Evolutionary conservation across 2,113 vertebrate species (phyloP).

Genomic region (Talpa occidentalis): DNA sequence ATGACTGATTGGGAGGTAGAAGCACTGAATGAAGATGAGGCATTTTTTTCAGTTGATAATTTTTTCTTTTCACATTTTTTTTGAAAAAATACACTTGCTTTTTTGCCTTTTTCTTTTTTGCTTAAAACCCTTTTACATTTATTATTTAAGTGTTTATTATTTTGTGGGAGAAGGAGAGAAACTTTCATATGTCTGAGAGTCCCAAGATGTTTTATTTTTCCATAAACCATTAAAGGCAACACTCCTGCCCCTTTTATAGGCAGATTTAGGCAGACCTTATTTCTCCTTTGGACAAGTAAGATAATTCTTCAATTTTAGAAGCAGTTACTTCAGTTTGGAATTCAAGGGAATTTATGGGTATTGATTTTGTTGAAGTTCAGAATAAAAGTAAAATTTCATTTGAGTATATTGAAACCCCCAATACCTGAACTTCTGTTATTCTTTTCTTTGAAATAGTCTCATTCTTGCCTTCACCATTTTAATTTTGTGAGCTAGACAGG

Average conservation of each 20-base stretch:
- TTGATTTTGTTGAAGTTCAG: conserved; percentile 52
- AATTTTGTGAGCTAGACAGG: conserved; percentile 42
- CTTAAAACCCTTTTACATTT: conserved; percentile 55
- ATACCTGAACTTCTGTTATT: neutral
- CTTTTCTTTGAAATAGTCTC: conserved; percentile 27
- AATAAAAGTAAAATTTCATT: conserved; percentile 20
- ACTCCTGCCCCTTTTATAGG: conserved; percentile 11
- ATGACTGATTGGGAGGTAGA: conserved; percentile 87
- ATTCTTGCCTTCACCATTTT: conserved; percentile 36
- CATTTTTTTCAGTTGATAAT: conserved; percentile 76
- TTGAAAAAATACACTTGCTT: conserved; percentile 23
- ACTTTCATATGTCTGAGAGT: conserved; percentile 32
- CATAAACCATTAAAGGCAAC: conserved; percentile 39
- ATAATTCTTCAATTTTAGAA: conserved; percentile 55
- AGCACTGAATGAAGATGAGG: conserved; percentile 85
- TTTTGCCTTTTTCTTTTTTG: conserved; percentile 70
- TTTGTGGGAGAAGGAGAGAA: conserved; percentile 74
- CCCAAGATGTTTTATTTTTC: conserved; percentile 46
- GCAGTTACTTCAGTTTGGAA: conserved; percentile 50
- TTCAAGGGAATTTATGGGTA: neutral
- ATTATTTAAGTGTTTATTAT: conserved; percentile 65
- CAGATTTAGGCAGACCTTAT: conserved; percentile 19
- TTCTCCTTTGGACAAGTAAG: conserved; percentile 47
- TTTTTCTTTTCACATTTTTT: conserved; percentile 66
- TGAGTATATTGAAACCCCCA: conserved; percentile 6